Evolutionary conservation across 2,888 invertebrate species (phyloP), one percentile per base, ranked within the genome.

Genomic region (Phorcus lineatus): DNA sequence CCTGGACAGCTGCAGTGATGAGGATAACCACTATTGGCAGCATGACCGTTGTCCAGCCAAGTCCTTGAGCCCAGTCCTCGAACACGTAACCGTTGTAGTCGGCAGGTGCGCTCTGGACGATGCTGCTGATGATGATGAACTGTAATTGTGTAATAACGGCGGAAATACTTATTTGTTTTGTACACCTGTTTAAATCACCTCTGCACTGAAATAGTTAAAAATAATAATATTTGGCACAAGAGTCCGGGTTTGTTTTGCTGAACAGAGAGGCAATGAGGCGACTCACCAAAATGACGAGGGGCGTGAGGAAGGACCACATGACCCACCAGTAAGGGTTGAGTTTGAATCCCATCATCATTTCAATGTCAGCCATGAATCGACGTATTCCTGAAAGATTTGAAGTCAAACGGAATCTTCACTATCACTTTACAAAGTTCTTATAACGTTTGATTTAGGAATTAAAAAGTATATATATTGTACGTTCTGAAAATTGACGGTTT

Each of bases 91-190:
- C 78, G n/a, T 81, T 83, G 40, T 88, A 84, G 16, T 57, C 78
- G 17, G 88, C 80, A 9, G 87, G 86, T 13, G 85, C 81, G 70
- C 87, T 86, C 66, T 84, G 82, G 3, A 87, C 77, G 11, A 85
- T 86, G n/a, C 84, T 86, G 57, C 87, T 86, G 28, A 89, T 81
- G 28, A 90, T 80, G 47, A 88, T 84, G 11, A 82, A 82, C 90
- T 88, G 47, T 9, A 36, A 13, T 47, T 1, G 11, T 13, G 13
- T 1, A 47, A 13, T 1, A 11, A 1, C 11, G 9, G 11, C 11
- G 47, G 13, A 4, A 47, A 47, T 4, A 47, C 4, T 47, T 1
- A 47, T 11, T 11, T 7, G 7, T n/a, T 36, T 7, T 36, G 3
- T 36, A 3, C 3, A 7, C 3, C 36, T 6, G 3, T 36, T 36